Base-by-base conservation (phyloP, 2,797 vertebrate genomes). In the Glyptemys insculpta region DNA sequence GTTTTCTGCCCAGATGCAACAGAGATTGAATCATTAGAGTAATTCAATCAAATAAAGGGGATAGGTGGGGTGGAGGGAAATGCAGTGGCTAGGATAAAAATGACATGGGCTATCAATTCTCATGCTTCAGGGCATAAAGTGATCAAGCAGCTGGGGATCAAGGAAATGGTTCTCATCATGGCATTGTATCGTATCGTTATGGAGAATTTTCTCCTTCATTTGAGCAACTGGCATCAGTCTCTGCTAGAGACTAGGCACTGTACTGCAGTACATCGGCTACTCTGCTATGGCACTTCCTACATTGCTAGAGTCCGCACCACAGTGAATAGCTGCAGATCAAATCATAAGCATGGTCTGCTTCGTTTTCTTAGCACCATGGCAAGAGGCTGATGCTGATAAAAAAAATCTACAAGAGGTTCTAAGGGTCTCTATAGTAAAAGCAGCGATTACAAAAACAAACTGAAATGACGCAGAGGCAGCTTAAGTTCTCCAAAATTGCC, bases 11-110 rank as follows among this genome's bases (percentile, higher is more conserved):
- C 23, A 44, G 72, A 14, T 74, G 12, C 72, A 41, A 25, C 23
- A 27, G 12, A 44, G 41, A 27, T 44, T 25, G 41, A 6, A 6
- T 74, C 72, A 44, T 41, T 44, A 88, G 94, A 81, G 72, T 78
- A 89, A 92, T 91, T 92, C 87, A 96, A 94, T 79, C 79, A 88
- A 93, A 96, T 89, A 92, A 82, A 68, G 62, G 15, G 34, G 62
- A n/a, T 53, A 91, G n/a, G 14, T 62, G 6, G 72, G 21, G 5
- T 25, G 37, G 12, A 37, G 68, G 21, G 23, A 44, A 74, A 41
- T 78, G 21, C 23, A 52, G 31, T 1, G 59, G 6, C 83, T 68
- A 84, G 80, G 12, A 44, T 76, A 90, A 79, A 5, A 54, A 80
- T 76, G 37, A 76, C 11, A 47, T 9, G 57, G 91, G 12, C 53